Evolutionary conservation across 2,113 vertebrate genomes (phyloP), one percentile per base, ranked within the genome.

Genomic region (Chaetura pelagica): DNA sequence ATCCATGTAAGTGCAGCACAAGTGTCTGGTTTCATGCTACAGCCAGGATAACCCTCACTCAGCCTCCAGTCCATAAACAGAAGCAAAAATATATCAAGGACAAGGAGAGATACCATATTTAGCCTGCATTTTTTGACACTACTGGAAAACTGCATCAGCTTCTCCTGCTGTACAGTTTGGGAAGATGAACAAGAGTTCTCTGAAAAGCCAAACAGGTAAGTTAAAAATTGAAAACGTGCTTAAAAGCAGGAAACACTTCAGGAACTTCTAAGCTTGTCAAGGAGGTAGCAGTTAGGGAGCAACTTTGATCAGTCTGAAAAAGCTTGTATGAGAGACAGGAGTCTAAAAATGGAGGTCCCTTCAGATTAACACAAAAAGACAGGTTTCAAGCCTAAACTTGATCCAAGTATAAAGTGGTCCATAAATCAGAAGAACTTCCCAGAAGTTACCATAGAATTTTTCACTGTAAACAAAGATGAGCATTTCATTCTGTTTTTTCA

Each of bases 121-220:
- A 6, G 3, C 8, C 59, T 80, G 46, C 42, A 35, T 44, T 76
- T 46, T 42, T 27, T 74, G 90, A 63, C 42, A 8, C 3, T 20
- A 15, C 18, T 24, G 29, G 61, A 66, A 87, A 85, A 38, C 20
- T 12, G 8, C 86, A 63, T 1, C 19, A 21, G 51, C 57, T 69
- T 80, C 79, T 55, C 17, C 10, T 55, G 54, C 34, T 62, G 34
- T 12, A 22, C 59, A 38, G 34, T 12, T 26, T 22, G 38, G 34
- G 23, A 38, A 35, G 12, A 83, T 21, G 23, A 83, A 75, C 26
- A 30, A 30, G 42, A 32, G 26, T 15, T 55, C 51, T 0, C 0
- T 18, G 42, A 83, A 87, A 83, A 88, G 59, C 22, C 63, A 77
- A 57, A 58, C 13, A 68, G 23, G 1, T 4, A 13, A 69, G 7